phyloP scores from a whole-genome alignment of 35 echinoderm and acorn worm genomes.

The Eucidaris tribuloides region DNA sequence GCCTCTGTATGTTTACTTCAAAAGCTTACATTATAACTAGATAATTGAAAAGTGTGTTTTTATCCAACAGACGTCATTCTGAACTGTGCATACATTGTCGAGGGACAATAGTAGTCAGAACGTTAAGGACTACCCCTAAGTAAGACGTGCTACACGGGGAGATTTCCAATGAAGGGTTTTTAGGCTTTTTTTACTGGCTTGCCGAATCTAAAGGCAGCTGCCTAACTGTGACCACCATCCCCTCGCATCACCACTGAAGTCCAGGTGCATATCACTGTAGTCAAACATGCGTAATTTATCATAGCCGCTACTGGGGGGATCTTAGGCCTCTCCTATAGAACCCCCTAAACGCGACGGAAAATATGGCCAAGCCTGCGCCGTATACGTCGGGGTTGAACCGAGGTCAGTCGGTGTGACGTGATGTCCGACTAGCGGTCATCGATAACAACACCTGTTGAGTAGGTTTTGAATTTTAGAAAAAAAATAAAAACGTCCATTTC shows the following conservation, averaged over 20 bases:
- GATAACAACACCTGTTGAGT: too few relatives aligned
- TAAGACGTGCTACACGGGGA: neutral
- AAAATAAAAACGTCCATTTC: too few relatives aligned
- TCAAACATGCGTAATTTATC: slow-evolving; percentile 28
- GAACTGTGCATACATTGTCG: slow-evolving; percentile 63
- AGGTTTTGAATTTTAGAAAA: too few relatives aligned
- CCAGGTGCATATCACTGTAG: slow-evolving; percentile 17
- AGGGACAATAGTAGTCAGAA: slow-evolving; percentile 43
- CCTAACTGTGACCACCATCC: neutral
- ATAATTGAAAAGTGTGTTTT: slow-evolving; percentile 71
- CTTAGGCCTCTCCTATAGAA: too few relatives aligned
- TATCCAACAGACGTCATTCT: slow-evolving; percentile 44
- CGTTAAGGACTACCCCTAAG: slow-evolving; percentile 8
- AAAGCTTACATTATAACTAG: slow-evolving; percentile 54
- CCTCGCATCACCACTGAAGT: neutral
- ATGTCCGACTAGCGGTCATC: too few relatives aligned
- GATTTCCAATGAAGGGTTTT: neutral
- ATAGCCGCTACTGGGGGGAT: neutral
- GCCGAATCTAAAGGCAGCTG: neutral
- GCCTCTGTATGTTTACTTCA: slow-evolving; percentile 47
- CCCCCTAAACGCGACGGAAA: too few relatives aligned
- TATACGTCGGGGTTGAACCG: too few relatives aligned
- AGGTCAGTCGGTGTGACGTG: too few relatives aligned
- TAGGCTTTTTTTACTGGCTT: too few relatives aligned
- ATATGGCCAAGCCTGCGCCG: too few relatives aligned